These are phyloP conservation scores for Epinephelus lanceolatus DNA, from an alignment of 2,113 vertebrate genomes.

Conservation along the genomic window DNA sequence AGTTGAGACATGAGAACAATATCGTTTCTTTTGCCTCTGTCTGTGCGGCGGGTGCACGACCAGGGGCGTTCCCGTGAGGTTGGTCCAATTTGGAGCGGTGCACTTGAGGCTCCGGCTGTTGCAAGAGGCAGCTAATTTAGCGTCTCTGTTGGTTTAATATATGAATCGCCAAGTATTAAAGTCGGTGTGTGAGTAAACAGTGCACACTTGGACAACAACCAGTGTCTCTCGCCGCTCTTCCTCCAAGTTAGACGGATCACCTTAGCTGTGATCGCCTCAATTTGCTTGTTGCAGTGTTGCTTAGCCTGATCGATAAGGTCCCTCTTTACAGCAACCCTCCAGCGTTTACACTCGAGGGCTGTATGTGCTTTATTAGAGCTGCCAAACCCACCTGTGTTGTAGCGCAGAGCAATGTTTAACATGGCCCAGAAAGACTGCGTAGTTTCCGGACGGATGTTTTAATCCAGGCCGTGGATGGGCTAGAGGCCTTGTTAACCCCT, in stretches of 20 bases:
- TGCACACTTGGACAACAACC: neutral
- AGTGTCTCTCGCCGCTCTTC: neutral
- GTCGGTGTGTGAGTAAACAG: neutral
- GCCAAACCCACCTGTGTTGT: constrained; percentile 9
- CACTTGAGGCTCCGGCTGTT: constrained; percentile 73
- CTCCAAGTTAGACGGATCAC: constrained; percentile 29
- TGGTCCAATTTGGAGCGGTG: constrained; percentile 74
- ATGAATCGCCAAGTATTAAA: constrained; percentile 7
- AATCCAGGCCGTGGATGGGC: constrained; percentile 81
- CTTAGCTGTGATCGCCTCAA: constrained; percentile 31
- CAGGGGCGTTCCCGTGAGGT: constrained; percentile 82
- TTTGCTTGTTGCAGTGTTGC: constrained; percentile 49
- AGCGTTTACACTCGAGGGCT: neutral
- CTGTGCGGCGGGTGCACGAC: constrained; percentile 78
- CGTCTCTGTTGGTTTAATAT: neutral
- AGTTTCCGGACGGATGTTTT: constrained; percentile 61
- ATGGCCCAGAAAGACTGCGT: constrained; percentile 67
- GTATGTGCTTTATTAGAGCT: constrained; percentile 6
- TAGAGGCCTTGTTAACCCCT: constrained; percentile 84
- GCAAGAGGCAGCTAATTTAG: constrained; percentile 53
- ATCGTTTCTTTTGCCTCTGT: constrained; percentile 68
- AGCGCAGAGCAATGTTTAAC: constrained; percentile 25
- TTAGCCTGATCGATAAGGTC: constrained; percentile 44
- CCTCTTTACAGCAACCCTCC: constrained; percentile 4
- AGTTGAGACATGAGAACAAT: constrained; percentile 80